Evolutionary conservation across 2,888 invertebrate species (phyloP).

Genomic region (Latrodectus elegans): DNA sequence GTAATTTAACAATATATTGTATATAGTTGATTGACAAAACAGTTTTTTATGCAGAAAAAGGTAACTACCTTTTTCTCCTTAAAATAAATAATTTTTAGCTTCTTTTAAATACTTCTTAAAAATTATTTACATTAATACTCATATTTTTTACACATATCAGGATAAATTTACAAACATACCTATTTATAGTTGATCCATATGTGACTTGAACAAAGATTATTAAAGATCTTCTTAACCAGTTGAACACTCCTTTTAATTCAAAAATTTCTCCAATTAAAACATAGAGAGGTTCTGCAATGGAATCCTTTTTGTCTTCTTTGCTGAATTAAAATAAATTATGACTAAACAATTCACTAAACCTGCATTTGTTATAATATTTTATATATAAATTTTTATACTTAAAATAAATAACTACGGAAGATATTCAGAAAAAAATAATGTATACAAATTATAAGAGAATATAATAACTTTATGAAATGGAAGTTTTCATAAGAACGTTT

Average conservation of each 20-base stretch:
- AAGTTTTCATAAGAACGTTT: too few relatives aligned
- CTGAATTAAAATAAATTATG: constrained; percentile 7
- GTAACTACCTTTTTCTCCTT: too few relatives aligned
- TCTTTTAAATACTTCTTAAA: too few relatives aligned
- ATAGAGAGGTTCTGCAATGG: constrained; percentile 93
- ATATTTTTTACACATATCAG: too few relatives aligned
- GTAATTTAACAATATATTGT: too few relatives aligned
- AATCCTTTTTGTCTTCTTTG: constrained; percentile 79
- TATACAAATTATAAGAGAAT: not conserved
- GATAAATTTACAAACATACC: constrained; percentile 72
- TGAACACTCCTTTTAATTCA: constrained; percentile 90
- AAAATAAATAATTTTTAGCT: too few relatives aligned
- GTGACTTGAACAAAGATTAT: constrained; percentile 94
- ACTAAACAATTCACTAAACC: not conserved
- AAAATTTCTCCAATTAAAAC: constrained; percentile 90
- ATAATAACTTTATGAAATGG: not conserved
- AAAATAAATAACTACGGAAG: too few relatives aligned
- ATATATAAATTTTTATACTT: too few relatives aligned
- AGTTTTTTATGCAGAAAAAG: too few relatives aligned
- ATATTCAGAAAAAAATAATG: not conserved
- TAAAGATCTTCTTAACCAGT: constrained; percentile 88
- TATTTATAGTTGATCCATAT: constrained; percentile 92
- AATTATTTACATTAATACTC: too few relatives aligned
- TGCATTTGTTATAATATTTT: too few relatives aligned
- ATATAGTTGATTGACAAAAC: too few relatives aligned